Base-by-base conservation (phyloP, 2,113 vertebrate genomes). In the Hylia prasina region DNA sequence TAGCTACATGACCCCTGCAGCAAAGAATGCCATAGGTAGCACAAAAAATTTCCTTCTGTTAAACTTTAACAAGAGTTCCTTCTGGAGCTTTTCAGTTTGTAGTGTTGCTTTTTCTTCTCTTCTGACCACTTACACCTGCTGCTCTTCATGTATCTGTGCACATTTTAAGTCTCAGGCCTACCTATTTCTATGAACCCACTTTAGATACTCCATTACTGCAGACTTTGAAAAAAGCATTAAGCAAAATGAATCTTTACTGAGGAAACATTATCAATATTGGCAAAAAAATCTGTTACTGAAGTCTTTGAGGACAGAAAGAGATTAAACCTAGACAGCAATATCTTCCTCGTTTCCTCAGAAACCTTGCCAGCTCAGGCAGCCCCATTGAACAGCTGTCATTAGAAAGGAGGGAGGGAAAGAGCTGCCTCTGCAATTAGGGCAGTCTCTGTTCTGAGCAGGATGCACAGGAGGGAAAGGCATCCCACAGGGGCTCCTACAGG, bases 21-120 rank as follows among this genome's bases (percentile, higher is more conserved):
- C 76, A 93, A 89, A 33, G 76, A 94, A 90, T 51, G 47, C 30
- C 60, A 70, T 0, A 58, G 50, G 72, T 45, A 82, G 63, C 37
- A 88, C 23, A 48, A 83, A 63, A 73, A 33, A 71, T 16, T 82
- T 69, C 14, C 25, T 93, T 80, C 17, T 58, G 75, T 80, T 93
- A 90, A 93, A 92, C 48, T 90, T 92, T 56, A 96, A 90, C 71
- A 57, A 9, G 16, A 79, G 39, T 11, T 88, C 50, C 45, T 78
- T 77, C 71, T 90, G 13, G 33, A 90, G 63, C 76, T 77, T 87
- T 94, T 54, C 39, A 42, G 39, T 51, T 54, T 56, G 13, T 39
- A 33, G 24, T 83, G 44, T 2, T 37, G 16, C 30, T 56, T n/a
- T 24, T 80, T 35, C 58, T 42, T 48, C 58, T 88, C 65, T 64